Evolutionary conservation across 2,797 vertebrate genomes (phyloP), one percentile per base, ranked within the genome.

Genomic region (Lindbergichthys nudifrons): DNA sequence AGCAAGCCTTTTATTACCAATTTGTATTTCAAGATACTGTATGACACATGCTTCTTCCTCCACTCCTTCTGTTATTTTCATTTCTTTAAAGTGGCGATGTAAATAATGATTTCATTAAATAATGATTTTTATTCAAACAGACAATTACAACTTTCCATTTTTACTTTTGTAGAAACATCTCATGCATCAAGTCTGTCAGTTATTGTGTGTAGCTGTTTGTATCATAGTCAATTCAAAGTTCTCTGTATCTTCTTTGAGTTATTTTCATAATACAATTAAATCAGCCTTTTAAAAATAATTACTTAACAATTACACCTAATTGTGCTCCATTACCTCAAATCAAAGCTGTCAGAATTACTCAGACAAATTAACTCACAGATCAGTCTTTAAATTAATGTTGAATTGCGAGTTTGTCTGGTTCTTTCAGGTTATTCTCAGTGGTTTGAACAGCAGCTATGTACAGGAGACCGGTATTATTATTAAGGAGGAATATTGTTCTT

Each of bases 371-470:
- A 57, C 42, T 23, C 5, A n/a, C 16, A 70, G 30, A 63, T 69
- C 51, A 68, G 63, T 63, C 30, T 71, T 77, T 56, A 71, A 59
- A 36, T 36, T 36, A 36, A 36, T 36, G 32, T 36, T 36, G 32
- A 36, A 9, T 36, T 36, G 32, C 8, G 32, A 36, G 32, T 36
- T 36, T 36, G 32, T 36, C 8, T 36, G 32, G 56, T 68, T 83
- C 53, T 80, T 57, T 65, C 52, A 70, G 62, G 43, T 53, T 30
- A 41, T 48, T 54, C 63, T 62, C 19, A 43, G 43, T 53, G 65
- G 65, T 77, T 82, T 78, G 70, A 84, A 57, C 64, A 74, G 42
- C 50, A 66, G 64, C 57, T 67, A 39, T 67, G n/a, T 50, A 61
- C 45, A 77, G 47, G 32, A 70, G 65, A 63, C 19, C n/a, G 10